Base-by-base conservation (phyloP, 2,113 vertebrate genomes). In the Dendropsophus ebraccatus region DNA sequence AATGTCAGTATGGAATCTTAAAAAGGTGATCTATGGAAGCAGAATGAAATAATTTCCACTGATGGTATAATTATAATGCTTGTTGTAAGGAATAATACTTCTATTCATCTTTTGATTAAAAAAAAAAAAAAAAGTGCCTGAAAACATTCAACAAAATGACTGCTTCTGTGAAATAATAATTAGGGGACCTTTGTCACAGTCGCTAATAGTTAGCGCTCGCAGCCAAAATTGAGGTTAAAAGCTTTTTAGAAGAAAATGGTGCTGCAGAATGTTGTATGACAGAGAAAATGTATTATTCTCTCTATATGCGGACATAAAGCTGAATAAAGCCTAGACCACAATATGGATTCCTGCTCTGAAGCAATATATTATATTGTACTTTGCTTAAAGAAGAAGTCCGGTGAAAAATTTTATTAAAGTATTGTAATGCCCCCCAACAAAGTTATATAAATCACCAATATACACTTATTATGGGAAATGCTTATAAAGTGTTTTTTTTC, bases 1-100 rank as follows among this genome's bases (percentile, higher is more conserved):
- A 75, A 84, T 84, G 82, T 62, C 70, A 84, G 54, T 74, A 76
- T 62, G 54, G 82, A 65, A 84, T 84, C 47, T 83, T 76, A 62
- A 84, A 62, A 84, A 75, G 54, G 65, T 82, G 82, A 84, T 65
- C n/a, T 47, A 65, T 75, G 54, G 82, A 76, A 41, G 41, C 16
- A 32, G 41, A 49, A 76, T 75, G 23, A 60, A 62, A 84, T 76
- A 47, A 62, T 84, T 60, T 49, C 37, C 14, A 65, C 16, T 35
- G 30, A 82, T 84, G 72, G 82, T 28, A 54, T 76, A 62, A 62
- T 84, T 84, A 76, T 75, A 49, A 52, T 54, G 56, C 50, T 58
- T 58, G 50, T 83, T 70, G 49, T 37, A 37, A 70, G 49, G 21
- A 74, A 62, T 72, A 28, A 76, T 50, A 49, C 54, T 84, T 76